Conservation (phyloP, 2,888 invertebrate species). For the Pedicia rivosa region DNA sequence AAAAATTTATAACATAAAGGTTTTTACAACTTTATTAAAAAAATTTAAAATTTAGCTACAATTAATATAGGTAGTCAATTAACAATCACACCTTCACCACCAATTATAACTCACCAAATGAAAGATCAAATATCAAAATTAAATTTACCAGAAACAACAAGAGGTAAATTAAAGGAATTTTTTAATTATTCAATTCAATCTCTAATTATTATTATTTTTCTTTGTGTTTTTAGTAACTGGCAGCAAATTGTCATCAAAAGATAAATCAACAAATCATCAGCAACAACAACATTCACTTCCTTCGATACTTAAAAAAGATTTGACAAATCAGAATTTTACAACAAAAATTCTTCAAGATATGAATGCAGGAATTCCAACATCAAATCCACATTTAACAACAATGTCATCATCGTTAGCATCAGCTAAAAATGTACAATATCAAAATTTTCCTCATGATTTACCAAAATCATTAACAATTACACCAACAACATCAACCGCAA, state of each 20-base stretch:
- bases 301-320: slow-evolving; percentile 1
- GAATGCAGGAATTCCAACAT: not conserved
- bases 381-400: not conserved
- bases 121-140: too few relatives aligned
- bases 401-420: not conserved
- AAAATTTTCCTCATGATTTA: slow-evolving; percentile 14
- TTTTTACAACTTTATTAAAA: too few relatives aligned
- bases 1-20: too few relatives aligned
- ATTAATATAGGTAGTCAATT: not conserved
- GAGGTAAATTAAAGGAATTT: too few relatives aligned
- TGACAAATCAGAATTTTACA: slow-evolving; percentile 1
- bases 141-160: too few relatives aligned
- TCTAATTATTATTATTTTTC: too few relatives aligned
- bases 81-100: not conserved
- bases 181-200: too few relatives aligned
- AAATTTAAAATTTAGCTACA: too few relatives aligned
- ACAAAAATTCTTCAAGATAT: slow-evolving; percentile 2
- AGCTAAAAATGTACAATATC: not conserved
- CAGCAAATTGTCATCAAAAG: slow-evolving; percentile 1
- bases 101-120: slow-evolving; percentile 1
- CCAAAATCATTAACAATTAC: slow-evolving; percentile 20
- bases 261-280: slow-evolving; percentile 3
- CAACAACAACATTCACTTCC: too few relatives aligned
- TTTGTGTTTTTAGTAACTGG: too few relatives aligned
- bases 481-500: slow-evolving; percentile 12